Evolutionary conservation across 2,797 vertebrate species (phyloP).

Genomic region (Lutjanus campechanus): DNA sequence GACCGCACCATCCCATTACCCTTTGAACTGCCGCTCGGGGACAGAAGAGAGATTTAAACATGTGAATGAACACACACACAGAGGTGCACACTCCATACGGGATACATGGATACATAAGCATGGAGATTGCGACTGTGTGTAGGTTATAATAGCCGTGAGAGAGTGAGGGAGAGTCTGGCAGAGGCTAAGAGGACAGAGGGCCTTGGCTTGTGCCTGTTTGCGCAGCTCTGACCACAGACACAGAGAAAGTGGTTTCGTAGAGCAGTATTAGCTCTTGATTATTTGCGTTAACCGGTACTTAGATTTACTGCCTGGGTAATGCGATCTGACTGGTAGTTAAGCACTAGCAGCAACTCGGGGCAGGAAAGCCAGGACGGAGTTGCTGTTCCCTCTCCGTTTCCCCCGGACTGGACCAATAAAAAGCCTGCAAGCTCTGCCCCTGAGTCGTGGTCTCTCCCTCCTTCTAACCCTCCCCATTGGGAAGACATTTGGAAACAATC

Average conservation of each 20-base stretch:
- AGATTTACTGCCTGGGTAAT: conserved; percentile 85
- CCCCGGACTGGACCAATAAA: conserved; percentile 87
- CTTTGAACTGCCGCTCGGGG: conserved; percentile 65
- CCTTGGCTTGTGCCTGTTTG: conserved; percentile 69
- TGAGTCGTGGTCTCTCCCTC: conserved; percentile 67
- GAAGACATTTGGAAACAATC: conserved; percentile 96
- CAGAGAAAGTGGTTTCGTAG: conserved; percentile 77
- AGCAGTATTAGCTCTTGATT: conserved; percentile 82
- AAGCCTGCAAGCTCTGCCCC: conserved; percentile 72
- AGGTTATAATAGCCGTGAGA: conserved; percentile 60
- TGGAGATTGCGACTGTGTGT: conserved; percentile 46
- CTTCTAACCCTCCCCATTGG: conserved; percentile 78
- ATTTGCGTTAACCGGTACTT: conserved; percentile 82
- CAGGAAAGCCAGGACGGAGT: conserved; percentile 78
- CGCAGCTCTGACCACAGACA: conserved; percentile 78
- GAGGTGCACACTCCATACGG: conserved; percentile 13
- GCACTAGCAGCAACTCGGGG: conserved; percentile 81
- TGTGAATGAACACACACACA: conserved; percentile 45
- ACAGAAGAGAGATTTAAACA: conserved; percentile 49
- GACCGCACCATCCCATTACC: conserved; percentile 68
- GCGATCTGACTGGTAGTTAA: conserved; percentile 85
- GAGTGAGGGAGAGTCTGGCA: conserved; percentile 53
- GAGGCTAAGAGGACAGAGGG: conserved; percentile 57
- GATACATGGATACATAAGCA: conserved; percentile 31
- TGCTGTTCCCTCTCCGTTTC: conserved; percentile 76